Base-by-base conservation (phyloP, 2,888 invertebrate species). In the Panorpa germanica region DNA sequence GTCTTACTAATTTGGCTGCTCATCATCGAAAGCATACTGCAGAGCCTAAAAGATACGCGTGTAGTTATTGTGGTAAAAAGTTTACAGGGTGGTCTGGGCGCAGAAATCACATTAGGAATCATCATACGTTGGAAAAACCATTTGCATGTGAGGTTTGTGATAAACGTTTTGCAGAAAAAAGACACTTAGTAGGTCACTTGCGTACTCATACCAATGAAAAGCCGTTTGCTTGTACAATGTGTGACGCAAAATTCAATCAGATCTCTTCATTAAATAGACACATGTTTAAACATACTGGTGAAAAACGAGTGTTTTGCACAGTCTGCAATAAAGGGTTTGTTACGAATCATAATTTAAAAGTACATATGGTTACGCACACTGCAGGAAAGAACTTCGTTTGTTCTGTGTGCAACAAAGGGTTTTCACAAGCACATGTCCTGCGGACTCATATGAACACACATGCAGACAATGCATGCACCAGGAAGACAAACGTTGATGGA, bases 61-160 rank as follows among this genome's bases (percentile, higher is more conserved):
- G 36, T 20, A 25, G 33, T 8, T 18, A 28, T 17, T 36, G 36
- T 12, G 29, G 25, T 2, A 22, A 28, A 11, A 30, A 33, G 11
- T 36, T 36, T 19, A 22, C 34, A n/a, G 34, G 34, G 16, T 36
- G 36, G 36, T 30, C 26, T 10, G 29, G 32, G 15, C 31, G 28
- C 20, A 14, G 34, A 16, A 28, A 28, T 27, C 36, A 36, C 22
- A 31, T 34, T 19, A 17, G 29, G 19, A 13, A 31, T 4, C 14
- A 22, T 8, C 36, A 36, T 20, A 36, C 34, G 7, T 23, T 19
- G 2, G 36, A 36, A 11, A 34, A 32, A 17, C 29, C n/a, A n/a
- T n/a, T n/a, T 16, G 28, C 31, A 19, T 36, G 36, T 11, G 11
- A 13, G 4, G 20, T 30, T n/a, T 36, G 36, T 20, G 18, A 19